Evolutionary conservation across 2,113 vertebrate genomes (phyloP), one percentile per base, ranked within the genome.

Genomic region (Rhea americana): DNA sequence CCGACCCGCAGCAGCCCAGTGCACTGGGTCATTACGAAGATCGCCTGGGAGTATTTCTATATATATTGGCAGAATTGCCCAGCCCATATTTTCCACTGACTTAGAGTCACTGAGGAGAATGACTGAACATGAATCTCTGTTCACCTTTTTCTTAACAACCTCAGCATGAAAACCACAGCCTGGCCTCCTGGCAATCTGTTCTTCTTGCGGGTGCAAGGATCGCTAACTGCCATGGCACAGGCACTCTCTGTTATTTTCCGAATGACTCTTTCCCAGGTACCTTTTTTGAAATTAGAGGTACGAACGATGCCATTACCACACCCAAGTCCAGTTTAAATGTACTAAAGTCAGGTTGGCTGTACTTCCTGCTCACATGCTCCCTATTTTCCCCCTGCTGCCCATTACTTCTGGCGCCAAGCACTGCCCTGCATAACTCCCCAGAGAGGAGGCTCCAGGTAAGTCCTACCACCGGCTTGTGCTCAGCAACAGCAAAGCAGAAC

Each of bases 331-430:
- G 32, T 75, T 74, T 88, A 81, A 90, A 82, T 53, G 15, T 11
- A 21, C 5, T 5, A 48, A 22, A 18, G 5, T 4, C 37, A 82
- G 15, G 15, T 8, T 82, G 55, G 7, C 12, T 78, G 50, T 28
- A 18, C 4, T 68, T 91, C 70, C 65, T 11, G 26, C 20, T 65
- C 35, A 73, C 7, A 5, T 9, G 50, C 21, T 91, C 82, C 56
- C n/a, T 51, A 0, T 28, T 1, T 3, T 17, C 55, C 8, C 82
- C 80, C 95, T 94, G 75, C 85, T 87, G 85, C 43, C 65, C 55
- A 32, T n/a, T 88, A 73, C 55, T 94, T 94, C 93, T 68, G 53
- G 80, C n/a, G 35, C 85, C 82, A 58, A 96, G 78, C 91, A 77
- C 72, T 79, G 86, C 81, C 83, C 73, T 3, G 7, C 59, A 56